phyloP scores from a whole-genome alignment of 1,140 invertebrate species.

The Periplaneta americana region DNA sequence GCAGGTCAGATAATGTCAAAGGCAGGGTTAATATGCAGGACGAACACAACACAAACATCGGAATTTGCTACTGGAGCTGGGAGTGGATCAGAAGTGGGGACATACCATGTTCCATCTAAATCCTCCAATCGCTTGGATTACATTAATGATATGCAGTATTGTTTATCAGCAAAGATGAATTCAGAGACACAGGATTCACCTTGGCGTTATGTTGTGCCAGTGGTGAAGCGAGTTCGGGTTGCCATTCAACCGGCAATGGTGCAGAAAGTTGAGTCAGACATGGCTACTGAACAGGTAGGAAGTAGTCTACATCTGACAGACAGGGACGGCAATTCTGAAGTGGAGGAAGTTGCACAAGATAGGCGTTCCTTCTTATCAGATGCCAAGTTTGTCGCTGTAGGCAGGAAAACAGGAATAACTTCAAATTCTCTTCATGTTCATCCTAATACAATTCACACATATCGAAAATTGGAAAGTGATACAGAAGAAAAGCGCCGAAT shows the following conservation, averaged over 20 bases:
- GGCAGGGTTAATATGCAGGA: neutral
- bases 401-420: neutral
- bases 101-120: neutral
- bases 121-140: neutral
- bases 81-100: neutral
- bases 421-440: neutral
- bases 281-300: neutral
- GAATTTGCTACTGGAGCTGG: neutral
- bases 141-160: neutral
- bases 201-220: conserved; percentile 39
- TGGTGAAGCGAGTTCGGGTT: neutral
- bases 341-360: neutral
- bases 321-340: neutral
- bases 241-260: conserved; percentile 1
- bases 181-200: conserved; percentile 35
- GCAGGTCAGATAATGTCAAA: neutral
- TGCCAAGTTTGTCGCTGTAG: neutral
- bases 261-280: neutral
- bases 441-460: neutral
- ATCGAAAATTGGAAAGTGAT: conserved; percentile 22
- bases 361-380: neutral
- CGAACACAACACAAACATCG: neutral
- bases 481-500: neutral
- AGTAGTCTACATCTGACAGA: neutral
- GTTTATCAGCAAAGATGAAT: conserved; percentile 1